A percentile compares a stretch with the other conserved stretches of the same genome.
These are phyloP conservation scores for Scolopax rusticola DNA, from an alignment of 2,797 vertebrate genomes.

Conservation along the genomic window DNA sequence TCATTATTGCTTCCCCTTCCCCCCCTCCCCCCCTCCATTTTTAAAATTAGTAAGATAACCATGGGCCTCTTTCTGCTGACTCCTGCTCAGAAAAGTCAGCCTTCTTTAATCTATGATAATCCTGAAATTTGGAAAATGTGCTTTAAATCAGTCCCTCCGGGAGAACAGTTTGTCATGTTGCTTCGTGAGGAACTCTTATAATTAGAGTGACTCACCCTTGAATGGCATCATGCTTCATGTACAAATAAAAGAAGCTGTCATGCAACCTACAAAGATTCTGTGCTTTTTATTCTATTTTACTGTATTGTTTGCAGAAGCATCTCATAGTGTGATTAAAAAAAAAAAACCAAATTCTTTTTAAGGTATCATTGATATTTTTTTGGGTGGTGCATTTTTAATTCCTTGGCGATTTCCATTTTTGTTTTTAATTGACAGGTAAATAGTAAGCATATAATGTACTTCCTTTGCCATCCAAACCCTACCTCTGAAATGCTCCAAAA, in stretches of 20 bases:
- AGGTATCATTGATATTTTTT: not conserved
- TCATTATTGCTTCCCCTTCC: not conserved
- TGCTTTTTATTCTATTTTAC: not conserved
- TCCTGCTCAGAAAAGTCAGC: conserved; percentile 23
- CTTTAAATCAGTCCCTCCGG: conserved; percentile 77
- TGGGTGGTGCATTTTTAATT: not conserved
- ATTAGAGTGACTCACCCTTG: conserved; percentile 88
- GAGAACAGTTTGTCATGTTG: conserved; percentile 82
- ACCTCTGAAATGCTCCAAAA: not conserved
- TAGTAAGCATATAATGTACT: not conserved
- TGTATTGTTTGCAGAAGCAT: not conserved
- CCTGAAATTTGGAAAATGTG: conserved; percentile 51
- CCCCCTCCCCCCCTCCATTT: not conserved
- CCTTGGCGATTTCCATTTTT: not conserved
- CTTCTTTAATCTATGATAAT: conserved; percentile 1
- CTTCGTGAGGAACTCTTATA: conserved; percentile 82
- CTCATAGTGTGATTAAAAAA: not conserved
- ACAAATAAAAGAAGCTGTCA: conserved; percentile 50
- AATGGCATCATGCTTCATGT: conserved; percentile 79
- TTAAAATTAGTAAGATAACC: not conserved
- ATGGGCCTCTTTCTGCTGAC: conserved; percentile 14
- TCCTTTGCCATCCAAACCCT: not conserved
- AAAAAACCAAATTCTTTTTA: not conserved
- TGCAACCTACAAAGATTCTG: not conserved
- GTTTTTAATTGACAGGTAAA: not conserved